A percentile compares a stretch with the other conserved stretches of the same genome.
Evolutionary conservation across 2,888 invertebrate species (phyloP).

Genomic region (Ectropis crepuscularia): DNA sequence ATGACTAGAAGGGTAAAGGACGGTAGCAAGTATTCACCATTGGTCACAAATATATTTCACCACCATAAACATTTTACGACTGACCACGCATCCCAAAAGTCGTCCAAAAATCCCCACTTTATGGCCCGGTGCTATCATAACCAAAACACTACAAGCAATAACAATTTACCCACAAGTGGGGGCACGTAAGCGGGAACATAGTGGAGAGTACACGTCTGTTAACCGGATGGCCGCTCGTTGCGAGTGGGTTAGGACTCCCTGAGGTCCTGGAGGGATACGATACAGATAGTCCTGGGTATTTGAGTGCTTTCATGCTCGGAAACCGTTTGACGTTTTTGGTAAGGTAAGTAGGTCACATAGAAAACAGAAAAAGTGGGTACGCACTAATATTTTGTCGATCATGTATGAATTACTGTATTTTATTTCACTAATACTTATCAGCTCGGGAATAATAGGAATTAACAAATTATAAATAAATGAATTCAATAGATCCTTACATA

Average conservation of each 20-base stretch:
- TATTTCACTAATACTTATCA: too few species aligned
- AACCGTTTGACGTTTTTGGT: slow-evolving; percentile 1
- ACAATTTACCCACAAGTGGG: slow-evolving; percentile 42
- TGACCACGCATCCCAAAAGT: slow-evolving; percentile 14
- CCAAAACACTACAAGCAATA: slow-evolving; percentile 42
- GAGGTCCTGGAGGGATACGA: slow-evolving; percentile 28
- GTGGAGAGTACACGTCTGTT: slow-evolving; percentile 36
- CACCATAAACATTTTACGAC: slow-evolving; percentile 8
- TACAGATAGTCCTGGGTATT: slow-evolving; percentile 36
- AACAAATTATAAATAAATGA: too few species aligned
- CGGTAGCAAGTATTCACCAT: not conserved
- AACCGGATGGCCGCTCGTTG: slow-evolving; percentile 37
- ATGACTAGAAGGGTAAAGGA: too few species aligned
- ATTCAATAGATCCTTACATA: too few species aligned
- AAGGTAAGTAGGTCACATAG: slow-evolving; percentile 11
- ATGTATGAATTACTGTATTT: too few species aligned
- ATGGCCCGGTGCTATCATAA: slow-evolving; percentile 36
- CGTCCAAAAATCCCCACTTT: slow-evolving; percentile 30
- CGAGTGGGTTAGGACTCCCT: slow-evolving; percentile 35
- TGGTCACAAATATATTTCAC: slow-evolving; percentile 7
- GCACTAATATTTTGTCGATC: too few species aligned
- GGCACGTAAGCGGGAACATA: slow-evolving; percentile 28
- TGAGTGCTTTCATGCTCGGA: slow-evolving; percentile 9
- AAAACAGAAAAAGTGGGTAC: not conserved
- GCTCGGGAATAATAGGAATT: too few species aligned